Evolutionary conservation across 2,113 vertebrate species (phyloP).

Genomic region (Eurypyga helias): DNA sequence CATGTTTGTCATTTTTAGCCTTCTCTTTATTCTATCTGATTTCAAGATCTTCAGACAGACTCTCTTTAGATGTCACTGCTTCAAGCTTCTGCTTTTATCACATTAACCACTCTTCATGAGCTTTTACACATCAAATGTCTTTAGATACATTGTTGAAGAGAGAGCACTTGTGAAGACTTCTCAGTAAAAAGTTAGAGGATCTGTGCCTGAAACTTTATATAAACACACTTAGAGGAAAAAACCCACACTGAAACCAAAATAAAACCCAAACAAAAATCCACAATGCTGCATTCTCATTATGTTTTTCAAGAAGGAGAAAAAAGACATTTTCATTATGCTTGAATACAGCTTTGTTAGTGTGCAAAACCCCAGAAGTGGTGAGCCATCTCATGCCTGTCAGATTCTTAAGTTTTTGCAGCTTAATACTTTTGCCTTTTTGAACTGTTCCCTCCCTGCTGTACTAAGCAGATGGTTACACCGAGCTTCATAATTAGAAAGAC

Average conservation of each 20-base stretch:
- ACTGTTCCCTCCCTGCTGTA: background rate
- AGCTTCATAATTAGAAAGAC: background rate
- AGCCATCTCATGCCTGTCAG: rapidly evolving
- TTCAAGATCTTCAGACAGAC: conserved; percentile 39
- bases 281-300: background rate
- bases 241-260: background rate
- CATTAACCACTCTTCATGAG: conserved; percentile 54
- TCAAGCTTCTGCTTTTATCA: conserved; percentile 50
- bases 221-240: background rate
- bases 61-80: conserved; percentile 54
- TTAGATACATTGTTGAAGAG: conserved; percentile 49
- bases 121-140: conserved; percentile 51
- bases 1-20: conserved; percentile 57
- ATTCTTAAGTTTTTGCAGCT: background rate
- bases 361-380: background rate
- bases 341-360: background rate
- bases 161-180: background rate
- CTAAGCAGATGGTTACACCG: background rate
- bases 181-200: conserved; percentile 15
- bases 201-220: conserved; percentile 11
- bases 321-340: background rate
- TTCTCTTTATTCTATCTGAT: conserved; percentile 48
- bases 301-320: background rate
- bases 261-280: background rate
- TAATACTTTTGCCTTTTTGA: background rate